phyloP scores from a whole-genome alignment of 2,888 invertebrate species.

The Drepana falcataria region DNA sequence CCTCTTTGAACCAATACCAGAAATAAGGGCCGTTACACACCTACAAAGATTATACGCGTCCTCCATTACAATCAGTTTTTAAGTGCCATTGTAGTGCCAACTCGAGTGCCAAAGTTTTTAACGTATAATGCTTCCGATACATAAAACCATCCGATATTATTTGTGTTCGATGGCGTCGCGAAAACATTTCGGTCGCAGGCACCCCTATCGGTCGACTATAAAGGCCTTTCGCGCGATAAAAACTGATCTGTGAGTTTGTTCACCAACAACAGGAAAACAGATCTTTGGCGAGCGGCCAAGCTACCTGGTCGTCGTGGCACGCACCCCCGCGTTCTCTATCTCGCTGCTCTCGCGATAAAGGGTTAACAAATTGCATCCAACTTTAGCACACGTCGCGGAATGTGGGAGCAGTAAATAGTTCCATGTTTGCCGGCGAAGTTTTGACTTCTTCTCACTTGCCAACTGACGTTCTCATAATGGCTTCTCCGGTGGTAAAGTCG shows the following conservation, averaged over 20 bases:
- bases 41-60: conserved; percentile 28
- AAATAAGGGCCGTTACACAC: conserved; percentile 23
- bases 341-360: conserved; percentile 59
- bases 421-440: conserved; percentile 65
- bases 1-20: conserved; percentile 22
- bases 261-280: conserved; percentile 75
- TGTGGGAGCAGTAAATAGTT: conserved; percentile 69
- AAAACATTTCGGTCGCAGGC: conserved; percentile 63
- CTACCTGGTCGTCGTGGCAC: conserved; percentile 57
- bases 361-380: conserved; percentile 73
- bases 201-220: conserved; percentile 72
- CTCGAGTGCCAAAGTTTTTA: conserved; percentile 69
- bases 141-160: conserved; percentile 75
- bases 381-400: conserved; percentile 68
- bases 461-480: conserved; percentile 64
- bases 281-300: conserved; percentile 71
- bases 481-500: conserved; percentile 38
- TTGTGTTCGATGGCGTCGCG: conserved; percentile 66
- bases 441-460: conserved; percentile 68
- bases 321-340: conserved; percentile 24
- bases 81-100: conserved; percentile 43
- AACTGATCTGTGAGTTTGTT: conserved; percentile 78
- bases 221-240: conserved; percentile 78
- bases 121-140: conserved; percentile 75
- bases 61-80: conserved; percentile 43